Evolutionary conservation across 2,888 invertebrate species (phyloP).

Genomic region (Diploptera punctata): DNA sequence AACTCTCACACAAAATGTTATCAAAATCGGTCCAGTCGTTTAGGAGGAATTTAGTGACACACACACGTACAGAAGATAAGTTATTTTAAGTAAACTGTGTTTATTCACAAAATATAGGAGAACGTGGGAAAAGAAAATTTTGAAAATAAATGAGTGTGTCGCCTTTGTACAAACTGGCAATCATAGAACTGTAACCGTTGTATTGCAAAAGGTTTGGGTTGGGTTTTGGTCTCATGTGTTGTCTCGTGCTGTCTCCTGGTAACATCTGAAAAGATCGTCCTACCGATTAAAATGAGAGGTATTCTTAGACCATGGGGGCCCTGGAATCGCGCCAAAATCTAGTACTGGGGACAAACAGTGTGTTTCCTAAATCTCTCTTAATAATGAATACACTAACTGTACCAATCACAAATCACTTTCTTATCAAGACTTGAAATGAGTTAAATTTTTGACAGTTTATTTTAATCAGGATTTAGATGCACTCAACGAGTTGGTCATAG

Average conservation of each 20-base stretch:
- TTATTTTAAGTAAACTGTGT: neutral
- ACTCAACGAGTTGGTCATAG: too few species aligned
- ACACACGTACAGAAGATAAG: too few species aligned
- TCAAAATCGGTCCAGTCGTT: too few species aligned
- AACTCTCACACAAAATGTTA: too few species aligned
- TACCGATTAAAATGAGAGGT: constrained; percentile 27
- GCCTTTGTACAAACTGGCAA: constrained; percentile 11
- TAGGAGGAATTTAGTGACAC: too few species aligned
- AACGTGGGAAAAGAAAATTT: neutral
- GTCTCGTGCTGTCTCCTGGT: neutral
- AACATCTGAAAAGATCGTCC: constrained; percentile 17
- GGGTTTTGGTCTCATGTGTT: neutral
- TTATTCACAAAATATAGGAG: too few species aligned
- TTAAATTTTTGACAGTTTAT: too few species aligned
- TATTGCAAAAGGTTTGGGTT: neutral
- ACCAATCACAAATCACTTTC: too few species aligned
- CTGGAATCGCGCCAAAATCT: constrained; percentile 21
- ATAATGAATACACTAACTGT: neutral
- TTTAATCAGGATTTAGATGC: too few species aligned
- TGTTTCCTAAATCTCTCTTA: neutral
- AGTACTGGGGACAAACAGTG: neutral
- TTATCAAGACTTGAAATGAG: too few species aligned
- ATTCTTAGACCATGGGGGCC: constrained; percentile 23
- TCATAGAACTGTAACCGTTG: neutral
- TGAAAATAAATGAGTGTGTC: constrained; percentile 1